Base-by-base conservation (phyloP, 2,797 vertebrate species). In the Argentina silus region DNA sequence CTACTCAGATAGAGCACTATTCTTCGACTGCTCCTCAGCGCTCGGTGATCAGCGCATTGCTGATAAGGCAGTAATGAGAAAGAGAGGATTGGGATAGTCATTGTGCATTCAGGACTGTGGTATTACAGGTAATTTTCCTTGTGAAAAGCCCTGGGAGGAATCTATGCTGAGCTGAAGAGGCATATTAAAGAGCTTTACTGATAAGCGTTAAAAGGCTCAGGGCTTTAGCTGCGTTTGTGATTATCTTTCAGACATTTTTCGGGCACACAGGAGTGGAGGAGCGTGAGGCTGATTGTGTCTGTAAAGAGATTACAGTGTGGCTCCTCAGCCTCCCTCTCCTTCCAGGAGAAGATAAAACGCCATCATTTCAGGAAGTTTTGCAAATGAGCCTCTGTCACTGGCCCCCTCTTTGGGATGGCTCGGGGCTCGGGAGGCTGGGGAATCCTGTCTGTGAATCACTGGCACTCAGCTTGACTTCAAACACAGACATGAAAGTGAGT, bases 181-280 rank as follows among this genome's bases (percentile, higher is more conserved):
- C 85, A 86, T 88, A 91, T 92, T 92, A 91, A 93, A 92, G 85
- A 90, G 88, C 89, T 90, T 90, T 88, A 78, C 87, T 86, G 92
- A 92, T 93, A 92, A 92, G 89, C 61, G 81, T 85, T 89, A 88
- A 92, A 92, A 85, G 81, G 90, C 90, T 90, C 80, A 82, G 80
- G 82, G 91, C 86, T 86, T 82, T 43, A 6, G 78, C 82, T 79
- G 65, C 82, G 81, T 87, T 85, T 90, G 84, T 78, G 80, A 88
- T 86, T 86, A 85, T 91, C 85, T 14, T 79, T 85, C 72, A 78
- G 86, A 67, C 59, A 5, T 64, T 76, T 78, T 79, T 81, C 69
- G 87, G 70, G 72, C 17, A 69, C 77, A 51, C 68, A 89, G 74
- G 75, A 86, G 83, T 73, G 75, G 78, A 68, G 76, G 74, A 81